phyloP scores from a whole-genome alignment of 2,888 invertebrate genomes.

The Agrotis puta region DNA sequence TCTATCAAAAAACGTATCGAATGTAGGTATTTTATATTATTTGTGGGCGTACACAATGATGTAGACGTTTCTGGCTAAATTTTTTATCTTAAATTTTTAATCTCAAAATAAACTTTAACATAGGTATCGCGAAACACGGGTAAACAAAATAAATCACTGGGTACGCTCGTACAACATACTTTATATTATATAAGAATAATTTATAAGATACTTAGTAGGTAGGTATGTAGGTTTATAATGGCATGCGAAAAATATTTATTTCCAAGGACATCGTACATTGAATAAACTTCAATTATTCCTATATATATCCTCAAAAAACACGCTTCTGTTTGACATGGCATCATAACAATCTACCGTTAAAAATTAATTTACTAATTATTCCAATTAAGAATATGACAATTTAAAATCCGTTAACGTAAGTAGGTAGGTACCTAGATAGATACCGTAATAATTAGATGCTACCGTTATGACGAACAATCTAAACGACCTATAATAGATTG shows the following conservation, averaged over 20 bases:
- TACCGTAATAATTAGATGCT: neutral
- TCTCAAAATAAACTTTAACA: constrained; percentile 10
- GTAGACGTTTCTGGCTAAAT: neutral
- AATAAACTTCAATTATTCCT: constrained; percentile 14
- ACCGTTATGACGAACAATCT: neutral
- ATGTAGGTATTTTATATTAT: neutral
- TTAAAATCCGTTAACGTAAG: constrained; percentile 43
- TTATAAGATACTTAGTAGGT: neutral
- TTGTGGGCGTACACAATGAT: constrained; percentile 28
- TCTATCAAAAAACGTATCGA: neutral
- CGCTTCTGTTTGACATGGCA: neutral
- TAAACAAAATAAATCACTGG: constrained; percentile 16
- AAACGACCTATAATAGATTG: neutral
- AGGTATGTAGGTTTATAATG: neutral
- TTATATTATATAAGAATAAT: constrained; percentile 5
- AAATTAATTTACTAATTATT: constrained; percentile 6
- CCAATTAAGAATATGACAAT: constrained; percentile 18
- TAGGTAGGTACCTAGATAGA: neutral
- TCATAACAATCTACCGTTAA: neutral
- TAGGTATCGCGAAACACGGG: constrained; percentile 1
- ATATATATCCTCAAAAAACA: too few species aligned
- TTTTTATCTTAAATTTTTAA: constrained; percentile 10
- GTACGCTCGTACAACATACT: neutral
- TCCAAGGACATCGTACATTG: constrained; percentile 38
- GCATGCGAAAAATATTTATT: constrained; percentile 8